Percentiles rank a stretch among this genome's conserved stretches.
Conservation (phyloP, 2,888 invertebrate species). For the Brenthis daphne region DNA sequence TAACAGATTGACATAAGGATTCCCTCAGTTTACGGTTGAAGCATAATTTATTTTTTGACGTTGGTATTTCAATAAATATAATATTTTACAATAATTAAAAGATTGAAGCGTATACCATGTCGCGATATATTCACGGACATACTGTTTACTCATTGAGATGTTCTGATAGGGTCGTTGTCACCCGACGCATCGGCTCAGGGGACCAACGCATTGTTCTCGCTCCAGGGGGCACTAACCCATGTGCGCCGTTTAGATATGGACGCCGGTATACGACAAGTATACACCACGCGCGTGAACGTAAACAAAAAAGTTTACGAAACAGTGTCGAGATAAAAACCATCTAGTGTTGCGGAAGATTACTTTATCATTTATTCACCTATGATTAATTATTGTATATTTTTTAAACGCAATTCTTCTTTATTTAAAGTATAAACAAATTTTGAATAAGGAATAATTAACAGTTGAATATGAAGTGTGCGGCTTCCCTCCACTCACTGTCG, state of each 20-base stretch:
- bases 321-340: constrained; percentile 22
- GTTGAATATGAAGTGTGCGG: constrained; percentile 29
- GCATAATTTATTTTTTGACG: too few species aligned
- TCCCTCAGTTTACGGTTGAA: too few species aligned
- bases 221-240: constrained; percentile 79
- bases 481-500: constrained; percentile 42
- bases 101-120: constrained; percentile 13
- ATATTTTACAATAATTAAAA: not conserved
- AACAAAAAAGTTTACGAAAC: constrained; percentile 41
- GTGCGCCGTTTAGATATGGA: constrained; percentile 75
- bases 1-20: not conserved
- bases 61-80: too few species aligned
- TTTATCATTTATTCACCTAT: not conserved
- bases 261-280: constrained; percentile 54
- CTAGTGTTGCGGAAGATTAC: constrained; percentile 1
- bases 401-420: not conserved
- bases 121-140: constrained; percentile 21
- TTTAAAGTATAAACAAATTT: not conserved
- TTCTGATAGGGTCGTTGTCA: constrained; percentile 48
- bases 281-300: constrained; percentile 50
- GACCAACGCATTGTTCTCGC: constrained; percentile 80
- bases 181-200: constrained; percentile 42
- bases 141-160: constrained; percentile 41
- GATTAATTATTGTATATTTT: not conserved
- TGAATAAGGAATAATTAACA: constrained; percentile 9